Evolutionary conservation across 2,113 vertebrate genomes (phyloP), one percentile per base, ranked within the genome.

Genomic region (Seriola aureovittata): DNA sequence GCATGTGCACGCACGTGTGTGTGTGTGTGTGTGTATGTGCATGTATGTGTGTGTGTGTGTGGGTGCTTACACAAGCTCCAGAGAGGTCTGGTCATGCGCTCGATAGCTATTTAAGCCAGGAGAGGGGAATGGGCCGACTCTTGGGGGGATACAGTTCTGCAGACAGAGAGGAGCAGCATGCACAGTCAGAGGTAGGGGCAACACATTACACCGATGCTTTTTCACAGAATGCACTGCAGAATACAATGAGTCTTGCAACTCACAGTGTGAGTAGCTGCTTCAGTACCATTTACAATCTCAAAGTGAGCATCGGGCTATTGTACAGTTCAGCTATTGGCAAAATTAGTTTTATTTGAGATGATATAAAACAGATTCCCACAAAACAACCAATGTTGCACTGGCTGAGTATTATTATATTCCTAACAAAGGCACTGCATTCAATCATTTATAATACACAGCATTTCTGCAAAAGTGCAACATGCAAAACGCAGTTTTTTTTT

Each of bases 51-150:
- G 52, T 72, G 73, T 78, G 74, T 69, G 42, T 81, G 59, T 75
- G 60, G 34, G 82, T 36, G 55, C 72, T 85, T 84, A 74, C 83
- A 77, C 80, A 75, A 82, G 80, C 78, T 67, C 66, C 48, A 76
- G 46, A 82, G 80, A 85, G 64, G 75, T 70, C 68, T 58, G 81
- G 87, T 93, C 93, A 94, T 93, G 93, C 55, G 91, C 85, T 88
- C 34, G 8, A 40, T 66, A 70, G 77, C 90, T 94, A 93, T 93
- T 93, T 94, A 94, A 93, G 88, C 80, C 85, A 73, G 60, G 44
- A 76, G 64, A 69, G 52, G 12, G 36, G 70, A 90, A 82, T 6
- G 54, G 81, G 75, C 83, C 11, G 65, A 84, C 78, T 91, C 90
- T 92, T 89, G 86, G 88, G 89, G 84, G 76, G 54, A 76, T 71